Percentiles rank a stretch among this genome's conserved stretches.
Evolutionary conservation across 2,113 vertebrate species (phyloP).

Genomic region (Benitochromis conjunctus): DNA sequence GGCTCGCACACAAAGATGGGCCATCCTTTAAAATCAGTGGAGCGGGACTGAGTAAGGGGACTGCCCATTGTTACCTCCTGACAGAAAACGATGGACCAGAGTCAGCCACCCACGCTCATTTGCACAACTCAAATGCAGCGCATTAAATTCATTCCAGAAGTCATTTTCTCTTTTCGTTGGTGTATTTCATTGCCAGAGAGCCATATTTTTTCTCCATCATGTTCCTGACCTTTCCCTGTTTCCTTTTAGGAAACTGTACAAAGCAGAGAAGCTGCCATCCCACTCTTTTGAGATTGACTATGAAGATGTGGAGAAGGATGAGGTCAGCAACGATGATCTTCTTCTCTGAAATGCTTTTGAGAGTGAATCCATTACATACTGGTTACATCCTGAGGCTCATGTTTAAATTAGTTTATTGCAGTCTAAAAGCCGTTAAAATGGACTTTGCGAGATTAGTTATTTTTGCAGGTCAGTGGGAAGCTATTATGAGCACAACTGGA

Average conservation of each 20-base stretch:
- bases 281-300: constrained; percentile 98
- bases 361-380: constrained; percentile 21
- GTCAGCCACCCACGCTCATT: constrained; percentile 21
- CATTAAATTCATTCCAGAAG: constrained; percentile 11
- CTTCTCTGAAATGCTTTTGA: constrained; percentile 26
- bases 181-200: background rate
- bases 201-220: background rate
- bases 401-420: constrained; percentile 35
- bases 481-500: constrained; percentile 11
- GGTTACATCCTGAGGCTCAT: background rate
- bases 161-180: background rate
- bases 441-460: constrained; percentile 19
- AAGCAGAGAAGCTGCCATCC: constrained; percentile 89
- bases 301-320: constrained; percentile 96
- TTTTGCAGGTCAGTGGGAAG: background rate
- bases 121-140: background rate
- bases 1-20: constrained; percentile 31
- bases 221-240: background rate
- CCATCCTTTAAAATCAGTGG: constrained; percentile 32
- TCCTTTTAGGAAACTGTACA: constrained; percentile 80
- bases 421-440: constrained; percentile 20
- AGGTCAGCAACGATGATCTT: constrained; percentile 76
- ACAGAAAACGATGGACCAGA: constrained; percentile 24
- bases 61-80: constrained; percentile 45
- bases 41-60: constrained; percentile 3